Conservation (phyloP, 1,140 invertebrate species). For the Drosophila funebris region DNA sequence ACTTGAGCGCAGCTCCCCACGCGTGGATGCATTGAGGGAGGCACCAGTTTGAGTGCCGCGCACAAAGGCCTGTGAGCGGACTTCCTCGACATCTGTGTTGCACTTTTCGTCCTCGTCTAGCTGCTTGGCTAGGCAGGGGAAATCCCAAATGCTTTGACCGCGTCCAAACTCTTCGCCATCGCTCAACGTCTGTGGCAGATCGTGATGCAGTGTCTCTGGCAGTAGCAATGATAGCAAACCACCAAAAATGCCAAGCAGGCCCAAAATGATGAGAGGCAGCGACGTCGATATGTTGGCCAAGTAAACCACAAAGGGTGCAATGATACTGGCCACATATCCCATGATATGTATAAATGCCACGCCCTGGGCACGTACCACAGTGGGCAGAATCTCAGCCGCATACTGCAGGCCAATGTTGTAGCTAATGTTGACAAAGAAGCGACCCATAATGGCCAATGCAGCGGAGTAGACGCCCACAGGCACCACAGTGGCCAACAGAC, state of each 20-base stretch:
- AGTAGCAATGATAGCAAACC: constrained; percentile 90
- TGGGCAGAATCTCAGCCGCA: constrained; percentile 93
- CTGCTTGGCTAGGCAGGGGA: constrained; percentile 87
- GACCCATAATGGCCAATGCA: constrained; percentile 90
- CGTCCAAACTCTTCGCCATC: constrained; percentile 94
- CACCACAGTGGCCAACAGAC: constrained; percentile 89
- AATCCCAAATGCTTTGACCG: constrained; percentile 91
- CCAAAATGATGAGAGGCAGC: constrained; percentile 91
- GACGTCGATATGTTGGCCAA: constrained; percentile 88
- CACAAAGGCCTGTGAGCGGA: constrained; percentile 70
- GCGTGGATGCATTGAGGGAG: constrained; percentile 86
- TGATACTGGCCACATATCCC: constrained; percentile 92
- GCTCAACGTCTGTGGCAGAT: constrained; percentile 91
- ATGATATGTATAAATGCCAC: constrained; percentile 94
- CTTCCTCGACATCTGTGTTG: constrained; percentile 63
- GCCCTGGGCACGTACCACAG: constrained; percentile 92
- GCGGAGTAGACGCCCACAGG: constrained; percentile 89
- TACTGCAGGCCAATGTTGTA: constrained; percentile 95
- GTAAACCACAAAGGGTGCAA: constrained; percentile 93
- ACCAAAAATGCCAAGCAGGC: constrained; percentile 89
- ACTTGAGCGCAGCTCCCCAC: constrained; percentile 88
- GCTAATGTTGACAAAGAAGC: constrained; percentile 93
- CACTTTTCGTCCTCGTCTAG: constrained; percentile 63
- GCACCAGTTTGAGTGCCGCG: constrained; percentile 82
- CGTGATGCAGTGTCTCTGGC: constrained; percentile 92